Evolutionary conservation across 2,797 vertebrate species (phyloP).

Genomic region (Remorina albescens): DNA sequence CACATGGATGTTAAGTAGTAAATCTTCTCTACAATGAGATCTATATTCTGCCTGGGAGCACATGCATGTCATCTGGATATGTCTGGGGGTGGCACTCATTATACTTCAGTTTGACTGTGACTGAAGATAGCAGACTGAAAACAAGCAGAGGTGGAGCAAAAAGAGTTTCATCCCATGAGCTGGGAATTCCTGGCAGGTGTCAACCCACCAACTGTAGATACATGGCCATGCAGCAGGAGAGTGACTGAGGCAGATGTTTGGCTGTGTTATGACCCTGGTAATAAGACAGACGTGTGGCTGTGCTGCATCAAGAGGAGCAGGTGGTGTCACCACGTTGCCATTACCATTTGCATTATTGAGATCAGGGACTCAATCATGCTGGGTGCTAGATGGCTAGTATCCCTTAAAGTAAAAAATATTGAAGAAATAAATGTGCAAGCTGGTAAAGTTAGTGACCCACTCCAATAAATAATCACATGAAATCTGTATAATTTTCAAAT

Average conservation of each 20-base stretch:
- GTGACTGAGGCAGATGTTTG: constrained; percentile 75
- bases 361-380: constrained; percentile 59
- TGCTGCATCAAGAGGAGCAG: constrained; percentile 72
- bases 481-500: constrained; percentile 11
- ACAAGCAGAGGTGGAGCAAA: constrained; percentile 13
- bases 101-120: constrained; percentile 26
- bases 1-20: constrained; percentile 39
- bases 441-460: constrained; percentile 9
- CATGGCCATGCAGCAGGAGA: constrained; percentile 55
- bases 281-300: constrained; percentile 72
- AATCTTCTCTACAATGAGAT: constrained; percentile 55
- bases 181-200: constrained; percentile 47
- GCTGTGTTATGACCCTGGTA: constrained; percentile 65
- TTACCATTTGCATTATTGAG: constrained; percentile 73
- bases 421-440: constrained; percentile 54
- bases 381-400: constrained; percentile 60
- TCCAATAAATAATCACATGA: no score
- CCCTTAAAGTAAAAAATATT: constrained; percentile 60
- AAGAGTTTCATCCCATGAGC: constrained; percentile 6
- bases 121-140: constrained; percentile 17
- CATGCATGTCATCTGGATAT: constrained; percentile 27
- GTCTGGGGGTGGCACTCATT: constrained; percentile 18
- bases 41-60: constrained; percentile 30
- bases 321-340: constrained; percentile 66
- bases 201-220: constrained; percentile 42